Conservation (phyloP, 2,113 vertebrate species). For the Pomatorhinus ruficollis region DNA sequence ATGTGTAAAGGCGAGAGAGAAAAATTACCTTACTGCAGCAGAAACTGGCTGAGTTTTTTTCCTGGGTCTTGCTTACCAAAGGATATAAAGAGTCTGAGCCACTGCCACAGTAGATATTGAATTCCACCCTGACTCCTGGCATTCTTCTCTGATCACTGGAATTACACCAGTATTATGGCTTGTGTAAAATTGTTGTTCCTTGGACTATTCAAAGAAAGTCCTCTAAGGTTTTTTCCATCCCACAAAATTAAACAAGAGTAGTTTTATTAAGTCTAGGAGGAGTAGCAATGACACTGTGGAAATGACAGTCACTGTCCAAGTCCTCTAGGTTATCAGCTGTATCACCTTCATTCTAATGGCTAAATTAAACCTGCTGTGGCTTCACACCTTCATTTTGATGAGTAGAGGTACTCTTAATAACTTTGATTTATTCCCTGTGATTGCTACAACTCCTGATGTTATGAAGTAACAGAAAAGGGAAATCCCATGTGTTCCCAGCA, state of each 20-base stretch:
- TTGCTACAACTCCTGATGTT: not conserved
- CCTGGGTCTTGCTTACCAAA: not conserved
- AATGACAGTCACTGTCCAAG: not conserved
- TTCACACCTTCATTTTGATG: not conserved
- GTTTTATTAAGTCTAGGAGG: not conserved
- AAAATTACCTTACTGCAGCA: not conserved
- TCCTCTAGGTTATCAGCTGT: not conserved
- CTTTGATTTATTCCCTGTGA: not conserved
- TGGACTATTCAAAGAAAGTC: not conserved
- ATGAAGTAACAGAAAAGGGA: not conserved
- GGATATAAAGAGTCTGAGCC: not conserved
- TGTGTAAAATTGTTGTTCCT: not conserved
- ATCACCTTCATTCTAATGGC: not conserved
- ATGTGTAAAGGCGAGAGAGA: not conserved
- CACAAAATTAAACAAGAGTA: not conserved
- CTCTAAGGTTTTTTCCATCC: not conserved
- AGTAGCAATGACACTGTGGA: not conserved
- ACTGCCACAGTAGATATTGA: not conserved
- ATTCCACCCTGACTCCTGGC: not conserved
- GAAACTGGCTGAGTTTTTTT: not conserved
- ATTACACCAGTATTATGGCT: not conserved
- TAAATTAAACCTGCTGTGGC: not conserved
- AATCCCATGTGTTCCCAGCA: not conserved
- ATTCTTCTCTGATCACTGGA: not conserved
- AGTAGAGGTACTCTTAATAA: not conserved